Conservation (phyloP, 1,140 invertebrate species). For the Helicoverpa zea region DNA sequence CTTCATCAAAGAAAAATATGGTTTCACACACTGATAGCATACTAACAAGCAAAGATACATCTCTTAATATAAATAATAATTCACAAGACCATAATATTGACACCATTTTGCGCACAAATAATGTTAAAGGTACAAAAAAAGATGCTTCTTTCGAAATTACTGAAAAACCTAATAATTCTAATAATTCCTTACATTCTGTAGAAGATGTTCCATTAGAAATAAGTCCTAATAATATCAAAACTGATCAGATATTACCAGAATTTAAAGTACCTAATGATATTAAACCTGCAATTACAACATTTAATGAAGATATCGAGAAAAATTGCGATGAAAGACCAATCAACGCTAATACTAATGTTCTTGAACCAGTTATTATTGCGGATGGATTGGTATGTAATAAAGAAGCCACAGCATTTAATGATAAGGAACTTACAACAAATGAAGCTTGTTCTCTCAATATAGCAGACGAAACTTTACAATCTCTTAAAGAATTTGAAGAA, state of each 20-base stretch:
- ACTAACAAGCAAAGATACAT: background rate
- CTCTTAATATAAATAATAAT: background rate
- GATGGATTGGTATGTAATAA: too few species aligned
- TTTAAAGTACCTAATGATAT: too few species aligned
- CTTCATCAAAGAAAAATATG: background rate
- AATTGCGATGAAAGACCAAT: background rate
- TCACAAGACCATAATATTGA: background rate
- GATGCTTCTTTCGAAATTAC: background rate
- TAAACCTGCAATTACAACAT: too few species aligned
- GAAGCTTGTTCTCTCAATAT: background rate
- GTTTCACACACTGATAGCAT: background rate
- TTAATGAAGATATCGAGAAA: too few species aligned
- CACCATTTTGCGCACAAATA: background rate
- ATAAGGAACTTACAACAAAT: background rate
- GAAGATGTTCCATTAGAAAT: too few species aligned
- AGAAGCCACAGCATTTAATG: background rate
- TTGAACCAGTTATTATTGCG: too few species aligned
- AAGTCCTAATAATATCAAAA: too few species aligned
- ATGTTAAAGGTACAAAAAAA: background rate
- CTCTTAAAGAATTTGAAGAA: slow-evolving; percentile 37
- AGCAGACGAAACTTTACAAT: background rate
- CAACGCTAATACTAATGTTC: background rate
- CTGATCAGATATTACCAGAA: too few species aligned
- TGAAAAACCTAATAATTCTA: background rate
- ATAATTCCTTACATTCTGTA: too few species aligned